phyloP scores from a whole-genome alignment of 2,888 invertebrate genomes.

The Urechis unicinctus region DNA sequence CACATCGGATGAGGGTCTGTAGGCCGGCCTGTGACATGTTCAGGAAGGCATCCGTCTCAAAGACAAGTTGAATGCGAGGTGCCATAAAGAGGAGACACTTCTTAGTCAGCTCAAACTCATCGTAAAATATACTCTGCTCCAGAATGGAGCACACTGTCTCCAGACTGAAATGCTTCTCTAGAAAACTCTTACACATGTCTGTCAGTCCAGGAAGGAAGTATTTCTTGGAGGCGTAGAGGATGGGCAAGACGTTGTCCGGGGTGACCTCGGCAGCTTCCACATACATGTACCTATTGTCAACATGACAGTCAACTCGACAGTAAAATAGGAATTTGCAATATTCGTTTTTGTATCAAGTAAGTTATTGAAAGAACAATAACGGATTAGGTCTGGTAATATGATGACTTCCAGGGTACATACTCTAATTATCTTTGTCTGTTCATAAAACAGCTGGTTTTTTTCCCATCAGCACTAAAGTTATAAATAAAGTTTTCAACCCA shows the following conservation, averaged over 20 bases:
- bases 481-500: no score
- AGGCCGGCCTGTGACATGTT: constrained; percentile 64
- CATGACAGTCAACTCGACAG: no score
- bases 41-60: constrained; percentile 54
- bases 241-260: constrained; percentile 60
- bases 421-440: no score
- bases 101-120: constrained; percentile 56
- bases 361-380: no score
- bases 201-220: constrained; percentile 67
- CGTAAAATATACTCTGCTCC: constrained; percentile 25
- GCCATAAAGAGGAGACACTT: constrained; percentile 65
- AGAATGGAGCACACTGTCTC: constrained; percentile 55
- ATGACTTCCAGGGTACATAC: no score
- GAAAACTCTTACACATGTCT: constrained; percentile 62
- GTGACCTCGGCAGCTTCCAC: constrained; percentile 59
- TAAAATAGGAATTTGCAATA: no score
- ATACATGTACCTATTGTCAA: constrained; percentile 58
- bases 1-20: constrained; percentile 61
- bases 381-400: no score
- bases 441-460: no score
- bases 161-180: constrained; percentile 61
- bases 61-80: constrained; percentile 56
- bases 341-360: no score
- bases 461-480: no score
- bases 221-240: constrained; percentile 69